Evolutionary conservation across 2,113 vertebrate genomes (phyloP), one percentile per base, ranked within the genome.

Genomic region (Alethe diademata): DNA sequence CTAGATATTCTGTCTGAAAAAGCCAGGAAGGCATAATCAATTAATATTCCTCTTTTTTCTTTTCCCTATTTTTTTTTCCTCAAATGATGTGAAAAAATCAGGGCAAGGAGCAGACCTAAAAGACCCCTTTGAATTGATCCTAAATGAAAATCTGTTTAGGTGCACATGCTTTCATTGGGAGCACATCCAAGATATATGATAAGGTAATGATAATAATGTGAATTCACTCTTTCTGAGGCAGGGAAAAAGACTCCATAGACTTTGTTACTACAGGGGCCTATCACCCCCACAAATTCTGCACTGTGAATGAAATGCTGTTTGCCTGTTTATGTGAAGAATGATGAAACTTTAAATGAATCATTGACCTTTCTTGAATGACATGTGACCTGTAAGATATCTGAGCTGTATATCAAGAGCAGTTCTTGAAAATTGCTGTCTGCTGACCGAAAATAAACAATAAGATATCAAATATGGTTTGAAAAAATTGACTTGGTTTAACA

Each of bases 381-480:
- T 98, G 98, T 98, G 98, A 99, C 98, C 98, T 97, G 97, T 96
- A 97, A 97, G 98, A 95, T 98, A 98, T 98, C 98, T 95, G 97
- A 95, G 97, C 97, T 97, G 98, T 98, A 98, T 96, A 98, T 98
- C 97, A 96, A 95, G 94, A 98, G 97, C 96, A 97, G 97, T 95
- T 96, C 98, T 98, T 96, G 98, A 98, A 98, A 98, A 98, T 98
- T 98, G 98, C 98, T 98, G 98, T 97, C 98, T 95, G 98, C 97
- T 88, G 97, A 97, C 98, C n/a, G 97, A 98, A 99, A 98, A 98
- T 98, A 99, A 98, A 99, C 99, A 99, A 99, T 98, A 98, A 98
- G 97, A 98, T 98, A 98, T 97, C 98, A 98, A 97, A 98, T 96
- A 98, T 96, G 98, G 97, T 98, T 98, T 97, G 97, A 97, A 98